These are phyloP conservation scores for Mirza zaza DNA, from an alignment of 2,113 vertebrate species.

Conservation along the genomic window DNA sequence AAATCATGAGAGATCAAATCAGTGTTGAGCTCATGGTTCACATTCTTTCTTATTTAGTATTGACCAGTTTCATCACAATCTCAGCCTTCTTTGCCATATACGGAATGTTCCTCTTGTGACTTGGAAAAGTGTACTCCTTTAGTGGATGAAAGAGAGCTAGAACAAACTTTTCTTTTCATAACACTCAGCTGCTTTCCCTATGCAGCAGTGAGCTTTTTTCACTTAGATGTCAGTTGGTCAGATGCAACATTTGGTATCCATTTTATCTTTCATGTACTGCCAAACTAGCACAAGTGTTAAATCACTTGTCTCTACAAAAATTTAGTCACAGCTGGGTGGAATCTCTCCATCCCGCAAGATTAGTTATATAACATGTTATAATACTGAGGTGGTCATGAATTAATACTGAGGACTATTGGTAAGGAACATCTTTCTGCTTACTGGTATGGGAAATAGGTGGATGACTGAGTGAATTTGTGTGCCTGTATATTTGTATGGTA, in stretches of 20 bases:
- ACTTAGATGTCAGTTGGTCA: conserved; percentile 42
- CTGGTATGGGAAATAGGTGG: not conserved
- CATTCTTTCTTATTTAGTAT: conserved; percentile 30
- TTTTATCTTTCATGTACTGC: conserved; percentile 50
- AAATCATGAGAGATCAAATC: not conserved
- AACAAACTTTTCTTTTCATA: conserved; percentile 3
- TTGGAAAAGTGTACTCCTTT: not conserved
- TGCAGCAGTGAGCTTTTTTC: not conserved
- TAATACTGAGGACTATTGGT: conserved; percentile 44
- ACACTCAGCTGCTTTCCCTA: not conserved
- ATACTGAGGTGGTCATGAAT: not conserved
- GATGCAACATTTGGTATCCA: not conserved
- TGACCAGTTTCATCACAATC: conserved; percentile 17
- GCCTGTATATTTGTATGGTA: not conserved
- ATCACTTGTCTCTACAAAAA: conserved; percentile 33
- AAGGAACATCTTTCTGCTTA: conserved; percentile 44
- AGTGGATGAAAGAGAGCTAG: conserved; percentile 11
- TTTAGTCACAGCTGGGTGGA: not conserved
- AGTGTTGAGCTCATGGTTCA: not conserved
- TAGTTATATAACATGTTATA: not conserved
- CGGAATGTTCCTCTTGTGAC: conserved; percentile 54
- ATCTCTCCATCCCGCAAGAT: not conserved
- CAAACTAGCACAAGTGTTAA: conserved; percentile 51
- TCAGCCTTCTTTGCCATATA: not conserved
- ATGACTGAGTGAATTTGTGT: not conserved